These are phyloP conservation scores for Theretra japonica DNA, from an alignment of 2,888 invertebrate species.

Conservation along the genomic window DNA sequence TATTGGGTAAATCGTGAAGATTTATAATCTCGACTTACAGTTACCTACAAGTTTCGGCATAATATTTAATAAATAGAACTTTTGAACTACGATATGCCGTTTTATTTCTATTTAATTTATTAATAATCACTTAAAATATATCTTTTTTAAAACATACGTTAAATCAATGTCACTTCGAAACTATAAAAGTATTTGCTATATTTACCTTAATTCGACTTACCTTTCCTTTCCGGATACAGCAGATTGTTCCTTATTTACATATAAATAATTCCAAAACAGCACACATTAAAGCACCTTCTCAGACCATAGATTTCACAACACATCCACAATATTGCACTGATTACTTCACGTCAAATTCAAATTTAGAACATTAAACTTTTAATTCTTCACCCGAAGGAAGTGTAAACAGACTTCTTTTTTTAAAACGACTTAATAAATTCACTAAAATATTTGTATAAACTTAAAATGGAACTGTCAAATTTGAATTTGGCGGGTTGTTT, in stretches of 20 bases:
- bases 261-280: conserved; percentile 33
- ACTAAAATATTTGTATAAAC: neutral
- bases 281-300: conserved; percentile 32
- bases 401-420: neutral
- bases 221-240: neutral
- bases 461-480: conserved; percentile 37
- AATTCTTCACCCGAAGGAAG: conserved; percentile 18
- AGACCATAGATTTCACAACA: conserved; percentile 35
- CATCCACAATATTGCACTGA: conserved; percentile 45
- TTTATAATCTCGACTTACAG: too few relatives aligned
- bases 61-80: too few relatives aligned
- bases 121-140: too few relatives aligned
- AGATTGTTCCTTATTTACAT: neutral
- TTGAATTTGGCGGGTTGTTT: conserved; percentile 59
- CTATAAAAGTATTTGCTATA: too few relatives aligned
- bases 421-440: neutral
- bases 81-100: too few relatives aligned
- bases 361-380: conserved; percentile 18
- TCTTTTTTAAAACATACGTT: too few relatives aligned
- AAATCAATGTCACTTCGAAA: too few relatives aligned
- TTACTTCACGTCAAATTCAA: conserved; percentile 25
- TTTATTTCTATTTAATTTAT: too few relatives aligned
- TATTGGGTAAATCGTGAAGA: too few relatives aligned
- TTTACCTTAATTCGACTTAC: conserved; percentile 7
- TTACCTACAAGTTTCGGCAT: too few relatives aligned